Conservation (phyloP, 23 tunicate genomes). For the Trididemnum miniatum region DNA sequence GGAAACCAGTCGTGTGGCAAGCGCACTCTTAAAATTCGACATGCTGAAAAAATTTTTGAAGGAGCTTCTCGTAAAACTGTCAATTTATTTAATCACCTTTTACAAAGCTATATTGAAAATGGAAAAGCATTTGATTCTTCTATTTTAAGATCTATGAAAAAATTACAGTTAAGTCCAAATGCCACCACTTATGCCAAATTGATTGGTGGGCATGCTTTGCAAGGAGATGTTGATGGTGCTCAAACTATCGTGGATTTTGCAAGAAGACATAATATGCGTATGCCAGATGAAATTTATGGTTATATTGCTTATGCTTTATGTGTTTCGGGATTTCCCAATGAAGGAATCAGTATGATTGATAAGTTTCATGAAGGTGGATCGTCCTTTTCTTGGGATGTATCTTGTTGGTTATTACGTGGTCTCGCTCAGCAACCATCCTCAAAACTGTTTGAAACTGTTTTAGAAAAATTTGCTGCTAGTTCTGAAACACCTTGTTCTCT, state of each 20-base stretch:
- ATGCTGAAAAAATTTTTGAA: constrained; percentile 13
- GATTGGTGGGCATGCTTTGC: not conserved
- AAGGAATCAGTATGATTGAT: not conserved
- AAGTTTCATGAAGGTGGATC: not conserved
- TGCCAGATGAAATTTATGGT: not conserved
- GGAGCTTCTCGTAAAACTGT: not conserved
- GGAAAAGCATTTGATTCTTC: not conserved
- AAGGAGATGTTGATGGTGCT: constrained; percentile 21
- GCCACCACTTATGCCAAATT: constrained; percentile 1
- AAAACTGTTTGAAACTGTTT: not conserved
- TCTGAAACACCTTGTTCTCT: not conserved
- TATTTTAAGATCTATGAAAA: constrained; percentile 7
- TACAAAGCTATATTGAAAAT: constrained; percentile 15
- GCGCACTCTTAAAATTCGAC: not conserved
- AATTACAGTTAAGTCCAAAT: constrained; percentile 1
- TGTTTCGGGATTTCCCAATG: not conserved
- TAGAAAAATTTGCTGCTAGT: not conserved
- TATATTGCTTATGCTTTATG: constrained; percentile 16
- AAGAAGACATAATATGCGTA: not conserved
- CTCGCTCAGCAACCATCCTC: not conserved
- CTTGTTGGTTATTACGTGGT: not conserved
- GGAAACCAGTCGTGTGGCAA: not conserved
- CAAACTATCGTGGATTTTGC: not conserved
- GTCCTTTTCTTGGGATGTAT: not conserved
- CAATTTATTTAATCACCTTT: constrained; percentile 1